Evolutionary conservation across 2,888 invertebrate species (phyloP).

Genomic region (Lordiphosa andalusiaca): DNA sequence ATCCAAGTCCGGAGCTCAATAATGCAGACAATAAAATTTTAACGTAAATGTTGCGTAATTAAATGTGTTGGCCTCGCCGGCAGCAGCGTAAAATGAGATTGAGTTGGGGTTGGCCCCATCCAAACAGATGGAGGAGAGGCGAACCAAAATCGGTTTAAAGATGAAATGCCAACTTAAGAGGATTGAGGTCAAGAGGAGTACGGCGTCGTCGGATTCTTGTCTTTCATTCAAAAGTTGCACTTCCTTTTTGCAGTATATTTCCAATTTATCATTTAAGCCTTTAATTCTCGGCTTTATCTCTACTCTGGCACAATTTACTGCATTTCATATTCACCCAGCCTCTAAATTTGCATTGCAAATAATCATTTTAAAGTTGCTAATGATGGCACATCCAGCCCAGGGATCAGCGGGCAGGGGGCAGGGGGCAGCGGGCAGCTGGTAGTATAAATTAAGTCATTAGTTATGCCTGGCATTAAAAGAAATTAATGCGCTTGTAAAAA

Average conservation of each 20-base stretch:
- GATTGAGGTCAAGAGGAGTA: slow-evolving; percentile 9
- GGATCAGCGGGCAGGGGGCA: not conserved
- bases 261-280: not conserved
- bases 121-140: slow-evolving; percentile 7
- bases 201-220: too few relatives aligned
- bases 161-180: slow-evolving; percentile 11
- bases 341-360: slow-evolving; percentile 69
- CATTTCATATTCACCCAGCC: slow-evolving; percentile 37
- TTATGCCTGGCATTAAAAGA: slow-evolving; percentile 53
- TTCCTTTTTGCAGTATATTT: not conserved
- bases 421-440: slow-evolving; percentile 19
- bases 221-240: too few relatives aligned
- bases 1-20: slow-evolving; percentile 36
- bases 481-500: slow-evolving; percentile 55
- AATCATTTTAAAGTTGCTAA: slow-evolving; percentile 62
- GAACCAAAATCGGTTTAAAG: slow-evolving; percentile 13
- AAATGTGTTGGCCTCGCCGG: slow-evolving; percentile 36
- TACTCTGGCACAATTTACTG: slow-evolving; percentile 15
- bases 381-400: slow-evolving; percentile 20
- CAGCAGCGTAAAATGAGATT: slow-evolving; percentile 39
- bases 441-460: slow-evolving; percentile 62
- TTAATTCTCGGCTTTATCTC: slow-evolving; percentile 1
- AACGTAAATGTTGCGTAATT: slow-evolving; percentile 59
- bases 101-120: slow-evolving; percentile 28
- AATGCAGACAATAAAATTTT: slow-evolving; percentile 64